Evolutionary conservation across 2,888 invertebrate species (phyloP).

Genomic region (Dicyrtoma fusca): DNA sequence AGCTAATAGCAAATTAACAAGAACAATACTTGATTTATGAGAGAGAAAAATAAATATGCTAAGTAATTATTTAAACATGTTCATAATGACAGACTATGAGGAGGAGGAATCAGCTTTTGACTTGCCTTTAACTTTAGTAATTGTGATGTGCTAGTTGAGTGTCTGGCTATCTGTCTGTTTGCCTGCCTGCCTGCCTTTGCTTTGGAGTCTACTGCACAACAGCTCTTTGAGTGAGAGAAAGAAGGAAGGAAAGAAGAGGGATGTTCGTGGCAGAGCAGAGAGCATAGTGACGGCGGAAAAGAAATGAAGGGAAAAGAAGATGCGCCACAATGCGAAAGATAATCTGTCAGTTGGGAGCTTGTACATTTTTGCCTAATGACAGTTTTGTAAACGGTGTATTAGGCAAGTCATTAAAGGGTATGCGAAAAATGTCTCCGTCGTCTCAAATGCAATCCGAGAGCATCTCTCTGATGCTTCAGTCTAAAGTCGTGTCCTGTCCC

Average conservation of each 20-base stretch:
- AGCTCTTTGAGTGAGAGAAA: too few relatives aligned
- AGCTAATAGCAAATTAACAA: background rate
- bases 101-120: constrained; percentile 5
- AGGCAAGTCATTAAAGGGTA: constrained; percentile 44
- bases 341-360: constrained; percentile 36
- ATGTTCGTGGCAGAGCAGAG: background rate
- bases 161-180: too few relatives aligned
- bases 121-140: constrained; percentile 8
- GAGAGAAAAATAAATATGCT: constrained; percentile 9
- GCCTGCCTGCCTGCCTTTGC: too few relatives aligned
- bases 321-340: constrained; percentile 12
- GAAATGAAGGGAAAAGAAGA: constrained; percentile 25
- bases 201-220: too few relatives aligned
- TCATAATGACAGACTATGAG: background rate
- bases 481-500: too few relatives aligned
- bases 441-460: constrained; percentile 8
- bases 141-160: constrained; percentile 18
- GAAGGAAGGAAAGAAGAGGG: too few relatives aligned
- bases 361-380: constrained; percentile 42
- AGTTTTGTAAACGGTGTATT: constrained; percentile 43
- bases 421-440: constrained; percentile 39
- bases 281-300: background rate
- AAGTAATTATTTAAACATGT: constrained; percentile 21
- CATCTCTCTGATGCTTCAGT: too few relatives aligned
- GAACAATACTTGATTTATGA: background rate